Evolutionary conservation across 2,113 vertebrate genomes (phyloP).

Genomic region (Onychostruthus taczanowskii): DNA sequence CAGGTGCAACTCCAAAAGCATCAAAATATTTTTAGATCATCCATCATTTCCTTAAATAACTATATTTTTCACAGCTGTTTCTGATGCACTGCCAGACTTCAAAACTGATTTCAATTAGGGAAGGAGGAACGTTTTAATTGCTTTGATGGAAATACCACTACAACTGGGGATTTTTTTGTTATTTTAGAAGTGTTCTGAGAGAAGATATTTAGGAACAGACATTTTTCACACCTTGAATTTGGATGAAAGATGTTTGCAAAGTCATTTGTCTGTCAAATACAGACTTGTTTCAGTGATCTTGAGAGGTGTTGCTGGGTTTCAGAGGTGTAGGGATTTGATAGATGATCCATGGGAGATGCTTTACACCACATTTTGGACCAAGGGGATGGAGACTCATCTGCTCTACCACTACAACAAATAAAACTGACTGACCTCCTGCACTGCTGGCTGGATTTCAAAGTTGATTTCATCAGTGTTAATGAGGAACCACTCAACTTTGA

Average conservation of each 20-base stretch:
- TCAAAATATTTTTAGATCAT: background rate
- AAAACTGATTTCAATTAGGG: background rate
- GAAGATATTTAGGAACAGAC: background rate
- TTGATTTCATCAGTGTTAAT: slow-evolving; percentile 46
- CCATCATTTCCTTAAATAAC: background rate
- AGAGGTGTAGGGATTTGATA: background rate
- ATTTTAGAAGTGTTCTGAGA: background rate
- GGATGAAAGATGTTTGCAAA: background rate
- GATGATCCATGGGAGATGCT: background rate
- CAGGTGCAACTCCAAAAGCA: background rate
- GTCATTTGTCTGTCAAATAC: background rate
- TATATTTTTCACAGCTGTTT: background rate
- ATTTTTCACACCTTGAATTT: background rate
- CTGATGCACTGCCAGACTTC: background rate
- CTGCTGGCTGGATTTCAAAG: slow-evolving; percentile 63
- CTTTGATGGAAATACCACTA: background rate
- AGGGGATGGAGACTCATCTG: background rate
- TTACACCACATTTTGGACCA: background rate
- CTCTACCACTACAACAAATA: background rate
- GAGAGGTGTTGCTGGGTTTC: background rate
- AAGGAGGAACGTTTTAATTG: background rate
- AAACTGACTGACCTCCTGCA: slow-evolving; percentile 70
- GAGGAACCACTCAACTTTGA: slow-evolving; percentile 83
- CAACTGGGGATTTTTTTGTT: background rate
- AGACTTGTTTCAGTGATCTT: background rate